These are phyloP conservation scores for Mesocricetus auratus DNA, from an alignment of 2,113 vertebrate genomes.

Conservation along the genomic window DNA sequence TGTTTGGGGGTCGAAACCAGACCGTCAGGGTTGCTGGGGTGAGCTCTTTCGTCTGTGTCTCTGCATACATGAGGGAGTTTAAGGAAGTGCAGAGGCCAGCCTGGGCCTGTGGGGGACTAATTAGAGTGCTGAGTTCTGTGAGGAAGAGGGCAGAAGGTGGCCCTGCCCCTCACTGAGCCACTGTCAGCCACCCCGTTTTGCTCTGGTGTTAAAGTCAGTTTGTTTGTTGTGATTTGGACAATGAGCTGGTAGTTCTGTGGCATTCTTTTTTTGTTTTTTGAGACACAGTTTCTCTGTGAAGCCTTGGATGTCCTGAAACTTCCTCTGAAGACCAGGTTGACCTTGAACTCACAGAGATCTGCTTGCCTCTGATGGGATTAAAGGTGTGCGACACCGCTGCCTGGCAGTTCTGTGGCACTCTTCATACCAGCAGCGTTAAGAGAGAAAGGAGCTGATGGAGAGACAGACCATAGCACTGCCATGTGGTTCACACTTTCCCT, in stretches of 20 bases:
- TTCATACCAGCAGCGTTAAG: background rate
- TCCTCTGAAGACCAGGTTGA: no score
- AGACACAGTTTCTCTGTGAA: no score
- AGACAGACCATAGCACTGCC: background rate
- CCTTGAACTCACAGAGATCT: no score
- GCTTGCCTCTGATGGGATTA: no score
- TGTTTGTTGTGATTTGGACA: constrained; percentile 38
- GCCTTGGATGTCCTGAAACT: no score
- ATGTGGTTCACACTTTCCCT: background rate
- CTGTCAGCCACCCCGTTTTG: background rate
- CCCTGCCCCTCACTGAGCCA: background rate
- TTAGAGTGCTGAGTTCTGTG: constrained; percentile 11
- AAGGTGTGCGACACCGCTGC: no score
- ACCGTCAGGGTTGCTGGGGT: constrained; percentile 66
- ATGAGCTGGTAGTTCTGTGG: background rate
- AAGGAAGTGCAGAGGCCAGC: constrained; percentile 70
- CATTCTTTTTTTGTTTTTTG: background rate
- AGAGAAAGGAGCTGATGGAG: background rate
- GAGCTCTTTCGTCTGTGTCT: constrained; percentile 65
- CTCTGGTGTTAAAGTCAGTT: constrained; percentile 11
- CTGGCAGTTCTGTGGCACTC: background rate
- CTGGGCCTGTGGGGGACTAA: constrained; percentile 46
- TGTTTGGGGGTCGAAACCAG: constrained; percentile 60
- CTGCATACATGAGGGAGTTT: constrained; percentile 52
- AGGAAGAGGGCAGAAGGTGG: background rate